Evolutionary conservation across 2,113 vertebrate species (phyloP).

Genomic region (Psophia crepitans): DNA sequence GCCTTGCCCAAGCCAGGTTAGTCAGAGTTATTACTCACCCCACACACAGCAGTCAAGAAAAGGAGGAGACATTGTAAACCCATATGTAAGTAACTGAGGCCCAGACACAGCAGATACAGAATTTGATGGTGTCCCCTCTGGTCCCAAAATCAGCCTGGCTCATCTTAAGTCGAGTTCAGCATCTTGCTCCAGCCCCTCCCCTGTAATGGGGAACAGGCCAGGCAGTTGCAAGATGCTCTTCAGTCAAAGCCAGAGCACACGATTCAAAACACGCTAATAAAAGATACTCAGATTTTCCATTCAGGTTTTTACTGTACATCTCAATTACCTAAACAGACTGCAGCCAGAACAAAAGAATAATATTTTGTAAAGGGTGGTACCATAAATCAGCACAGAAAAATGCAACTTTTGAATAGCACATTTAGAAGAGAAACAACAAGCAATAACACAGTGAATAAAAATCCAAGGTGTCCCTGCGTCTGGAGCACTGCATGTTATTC

Average conservation of each 20-base stretch:
- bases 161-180: not conserved
- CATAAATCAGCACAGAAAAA: not conserved
- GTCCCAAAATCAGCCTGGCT: not conserved
- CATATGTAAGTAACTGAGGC: not conserved
- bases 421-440: not conserved
- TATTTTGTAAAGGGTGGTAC: not conserved
- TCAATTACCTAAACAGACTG: not conserved
- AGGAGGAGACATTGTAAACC: not conserved
- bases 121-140: not conserved
- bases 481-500: not conserved
- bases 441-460: not conserved
- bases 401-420: not conserved
- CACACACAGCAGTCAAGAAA: not conserved
- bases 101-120: not conserved
- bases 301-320: not conserved
- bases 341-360: not conserved
- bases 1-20: not conserved
- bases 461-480: not conserved
- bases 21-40: not conserved
- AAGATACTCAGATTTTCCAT: not conserved
- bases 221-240: not conserved
- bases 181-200: not conserved
- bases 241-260: not conserved
- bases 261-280: not conserved
- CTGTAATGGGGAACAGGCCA: not conserved